Evolutionary conservation across 2,888 invertebrate species (phyloP), one percentile per base, ranked within the genome.

Genomic region (Antheraea assamensis): DNA sequence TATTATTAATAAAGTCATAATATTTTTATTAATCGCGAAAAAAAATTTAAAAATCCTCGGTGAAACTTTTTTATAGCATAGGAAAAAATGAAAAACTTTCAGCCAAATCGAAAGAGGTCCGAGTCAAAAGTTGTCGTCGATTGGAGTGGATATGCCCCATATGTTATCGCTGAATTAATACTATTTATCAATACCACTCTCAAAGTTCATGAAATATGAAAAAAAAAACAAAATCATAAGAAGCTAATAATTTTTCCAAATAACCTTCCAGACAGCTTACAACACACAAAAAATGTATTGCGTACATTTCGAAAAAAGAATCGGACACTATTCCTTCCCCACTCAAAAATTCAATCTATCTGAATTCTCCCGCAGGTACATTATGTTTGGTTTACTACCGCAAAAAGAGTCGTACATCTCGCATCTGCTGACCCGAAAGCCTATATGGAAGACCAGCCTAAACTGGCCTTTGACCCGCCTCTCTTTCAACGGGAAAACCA

Each of bases 371-470:
- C 85, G 58, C 73, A 78, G 84, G 87, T 82, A 80, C 78, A 78
- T 77, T 79, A 79, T 78, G 78, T 79, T 80, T 77, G 79, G 80
- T 82, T 82, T 82, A 81, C 76, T 75, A 77, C 79, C 76, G 78
- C 80, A 85, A 88, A 86, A 87, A 86, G 83, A 80, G 83, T 85
- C 86, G 81, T 85, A 82, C 80, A 80, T 79, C 82, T 82, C 83
- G 81, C 81, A 82, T 85, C 81, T 81, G 81, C 84, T 88, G 89
- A 89, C 90, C 90, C 83, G 79, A 84, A 88, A 87, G 83, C 87
- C 87, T 86, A 86, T 78, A 84, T 83, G 80, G 73, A 73, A 47
- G 52, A 74, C 89, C 88, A 87, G 78, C 7, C 2, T 76, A 76
- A 55, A 5, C 72, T 78, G 85, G 83, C 42, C 87, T 73, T 24